These are phyloP conservation scores for Caenorhabditis sp. DNA, from an alignment of 2,888 invertebrate species.

Conservation along the genomic window DNA sequence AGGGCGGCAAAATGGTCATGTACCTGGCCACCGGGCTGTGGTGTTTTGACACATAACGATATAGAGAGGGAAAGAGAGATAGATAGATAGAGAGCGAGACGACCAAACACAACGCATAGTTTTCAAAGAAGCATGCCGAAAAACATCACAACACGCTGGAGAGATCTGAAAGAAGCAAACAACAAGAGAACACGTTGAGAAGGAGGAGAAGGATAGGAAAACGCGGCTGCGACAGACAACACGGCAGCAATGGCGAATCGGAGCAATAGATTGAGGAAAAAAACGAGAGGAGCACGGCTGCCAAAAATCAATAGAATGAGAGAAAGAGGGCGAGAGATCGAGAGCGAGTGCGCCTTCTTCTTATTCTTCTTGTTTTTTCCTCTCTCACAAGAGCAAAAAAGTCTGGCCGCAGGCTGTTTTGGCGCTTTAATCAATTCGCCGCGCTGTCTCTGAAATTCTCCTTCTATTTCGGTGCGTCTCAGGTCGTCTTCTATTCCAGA, in stretches of 20 bases:
- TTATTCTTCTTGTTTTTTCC: too few species aligned
- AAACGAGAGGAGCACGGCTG: conserved; percentile 13
- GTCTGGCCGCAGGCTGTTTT: conserved; percentile 40
- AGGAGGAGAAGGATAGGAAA: conserved; percentile 14
- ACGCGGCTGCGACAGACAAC: conserved; percentile 15
- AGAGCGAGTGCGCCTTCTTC: conserved; percentile 5
- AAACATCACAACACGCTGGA: conserved; percentile 5
- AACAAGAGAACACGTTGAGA: conserved; percentile 7
- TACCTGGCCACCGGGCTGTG: conserved; percentile 27
- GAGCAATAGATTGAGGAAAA: conserved; percentile 10
- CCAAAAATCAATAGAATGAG: conserved; percentile 37
- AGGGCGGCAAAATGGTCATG: conserved; percentile 20
- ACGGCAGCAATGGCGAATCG: conserved; percentile 1
- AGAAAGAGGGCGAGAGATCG: conserved; percentile 3
- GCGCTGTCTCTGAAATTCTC: conserved; percentile 12
- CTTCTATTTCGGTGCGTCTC: conserved; percentile 12
- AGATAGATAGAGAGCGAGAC: conserved; percentile 7
- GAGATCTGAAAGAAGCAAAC: background rate
- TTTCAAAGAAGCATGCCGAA: conserved; percentile 14
- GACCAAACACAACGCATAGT: background rate
- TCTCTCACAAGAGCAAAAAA: conserved; percentile 2
- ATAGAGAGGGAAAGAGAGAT: conserved; percentile 8
- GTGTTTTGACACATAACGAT: conserved; percentile 25
- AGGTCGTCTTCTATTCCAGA: conserved; percentile 12
- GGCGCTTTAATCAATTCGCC: conserved; percentile 43